Conservation (phyloP, 2,113 vertebrate species). For the Lontra canadensis region DNA sequence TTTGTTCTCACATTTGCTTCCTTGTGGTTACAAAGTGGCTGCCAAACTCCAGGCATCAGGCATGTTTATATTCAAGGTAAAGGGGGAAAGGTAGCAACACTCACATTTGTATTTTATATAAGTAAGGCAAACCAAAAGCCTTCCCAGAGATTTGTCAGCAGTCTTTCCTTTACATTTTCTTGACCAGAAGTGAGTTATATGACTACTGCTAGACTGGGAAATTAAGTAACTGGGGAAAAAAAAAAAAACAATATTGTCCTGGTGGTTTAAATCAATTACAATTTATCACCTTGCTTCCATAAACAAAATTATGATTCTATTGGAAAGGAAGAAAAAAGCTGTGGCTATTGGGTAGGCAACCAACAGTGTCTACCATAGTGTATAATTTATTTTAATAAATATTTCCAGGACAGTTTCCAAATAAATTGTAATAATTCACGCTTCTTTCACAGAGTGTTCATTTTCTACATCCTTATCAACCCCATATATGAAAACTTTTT, state of each 20-base stretch:
- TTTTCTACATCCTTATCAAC: background rate
- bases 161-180: background rate
- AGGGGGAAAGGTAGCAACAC: background rate
- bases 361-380: background rate
- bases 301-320: background rate
- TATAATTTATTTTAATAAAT: background rate
- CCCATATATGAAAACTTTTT: background rate
- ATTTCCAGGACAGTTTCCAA: background rate
- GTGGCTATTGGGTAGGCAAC: background rate
- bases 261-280: background rate
- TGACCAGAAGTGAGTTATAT: background rate
- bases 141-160: background rate
- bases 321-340: background rate
- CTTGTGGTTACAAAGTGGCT: background rate
- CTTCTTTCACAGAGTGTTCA: background rate
- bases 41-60: background rate
- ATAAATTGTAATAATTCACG: background rate
- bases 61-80: background rate
- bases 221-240: background rate
- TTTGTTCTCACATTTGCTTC: background rate
- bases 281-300: background rate
- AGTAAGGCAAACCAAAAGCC: background rate
- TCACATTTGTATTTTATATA: background rate
- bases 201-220: background rate
- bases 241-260: background rate